These are phyloP conservation scores for Lithophane socia DNA, from an alignment of 2,888 invertebrate genomes.

Conservation along the genomic window DNA sequence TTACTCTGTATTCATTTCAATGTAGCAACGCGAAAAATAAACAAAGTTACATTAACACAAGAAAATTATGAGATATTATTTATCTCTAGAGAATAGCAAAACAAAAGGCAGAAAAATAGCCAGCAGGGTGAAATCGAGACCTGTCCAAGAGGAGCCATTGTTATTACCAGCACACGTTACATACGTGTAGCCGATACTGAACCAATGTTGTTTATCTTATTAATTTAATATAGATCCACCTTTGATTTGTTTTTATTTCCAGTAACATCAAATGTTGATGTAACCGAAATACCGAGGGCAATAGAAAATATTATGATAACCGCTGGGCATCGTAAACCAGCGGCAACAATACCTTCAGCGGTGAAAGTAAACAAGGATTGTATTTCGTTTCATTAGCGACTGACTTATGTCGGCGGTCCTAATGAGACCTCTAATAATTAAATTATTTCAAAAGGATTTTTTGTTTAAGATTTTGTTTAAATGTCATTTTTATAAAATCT, in stretches of 20 bases:
- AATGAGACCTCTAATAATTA: slow-evolving; percentile 76
- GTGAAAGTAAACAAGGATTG: slow-evolving; percentile 75
- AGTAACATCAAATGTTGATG: slow-evolving; percentile 70
- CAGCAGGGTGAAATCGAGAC: slow-evolving; percentile 49
- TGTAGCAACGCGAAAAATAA: slow-evolving; percentile 3
- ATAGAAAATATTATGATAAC: slow-evolving; percentile 76
- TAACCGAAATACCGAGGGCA: slow-evolving; percentile 66
- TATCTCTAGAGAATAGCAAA: slow-evolving; percentile 20
- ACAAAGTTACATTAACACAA: slow-evolving; percentile 24
- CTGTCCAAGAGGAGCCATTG: slow-evolving; percentile 23
- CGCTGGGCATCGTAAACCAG: slow-evolving; percentile 66
- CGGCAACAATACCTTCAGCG: slow-evolving; percentile 68
- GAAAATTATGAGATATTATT: slow-evolving; percentile 21
- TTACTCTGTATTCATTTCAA: neutral
- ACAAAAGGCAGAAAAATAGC: slow-evolving; percentile 48
- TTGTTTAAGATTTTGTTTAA: slow-evolving; percentile 20
- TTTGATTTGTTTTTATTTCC: slow-evolving; percentile 72
- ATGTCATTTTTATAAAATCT: neutral
- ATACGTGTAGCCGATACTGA: slow-evolving; percentile 7
- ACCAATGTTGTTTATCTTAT: slow-evolving; percentile 57
- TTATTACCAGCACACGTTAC: slow-evolving; percentile 32
- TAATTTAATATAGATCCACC: slow-evolving; percentile 56
- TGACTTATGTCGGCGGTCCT: slow-evolving; percentile 73
- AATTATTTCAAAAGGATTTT: slow-evolving; percentile 65
- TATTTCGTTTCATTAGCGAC: slow-evolving; percentile 78